Evolutionary conservation across 2,888 invertebrate genomes (phyloP).

Genomic region (Agriopis aurantiaria): DNA sequence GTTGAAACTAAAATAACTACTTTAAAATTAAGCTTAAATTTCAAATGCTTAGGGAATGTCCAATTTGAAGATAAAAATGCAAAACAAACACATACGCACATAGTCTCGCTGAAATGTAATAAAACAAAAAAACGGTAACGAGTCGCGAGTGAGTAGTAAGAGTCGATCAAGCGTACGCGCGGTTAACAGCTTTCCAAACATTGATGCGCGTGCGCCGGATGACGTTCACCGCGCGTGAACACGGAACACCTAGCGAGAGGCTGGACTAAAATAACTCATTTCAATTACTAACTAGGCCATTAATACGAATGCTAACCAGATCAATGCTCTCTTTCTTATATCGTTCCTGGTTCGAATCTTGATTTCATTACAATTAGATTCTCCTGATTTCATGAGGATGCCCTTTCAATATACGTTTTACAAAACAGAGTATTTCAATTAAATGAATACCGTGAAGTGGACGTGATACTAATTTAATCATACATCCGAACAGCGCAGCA

Average conservation of each 20-base stretch:
- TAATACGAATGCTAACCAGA: background rate
- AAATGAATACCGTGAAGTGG: no score
- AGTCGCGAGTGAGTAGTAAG: slow-evolving; percentile 33
- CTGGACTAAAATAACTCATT: slow-evolving; percentile 20
- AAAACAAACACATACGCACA: no score
- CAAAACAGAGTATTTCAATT: no score
- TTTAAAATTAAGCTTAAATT: no score
- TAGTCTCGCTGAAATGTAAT: background rate
- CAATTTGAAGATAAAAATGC: background rate
- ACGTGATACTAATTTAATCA: background rate
- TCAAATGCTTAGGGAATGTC: no score
- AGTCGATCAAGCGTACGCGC: slow-evolving; percentile 53
- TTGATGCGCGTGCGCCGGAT: slow-evolving; percentile 27
- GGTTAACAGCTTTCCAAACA: slow-evolving; percentile 58
- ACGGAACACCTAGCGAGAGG: slow-evolving; percentile 30
- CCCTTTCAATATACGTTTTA: no score
- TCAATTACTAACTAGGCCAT: slow-evolving; percentile 14
- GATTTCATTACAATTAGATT: background rate
- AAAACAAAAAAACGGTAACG: slow-evolving; percentile 16
- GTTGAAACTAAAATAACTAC: no score
- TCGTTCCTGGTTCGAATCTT: background rate
- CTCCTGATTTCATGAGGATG: background rate
- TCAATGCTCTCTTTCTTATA: background rate
- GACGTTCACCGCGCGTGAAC: slow-evolving; percentile 33
- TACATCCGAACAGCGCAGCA: background rate